Base-by-base conservation (phyloP, 35 echinoderm and acorn worm genomes). In the Diadema setosum region DNA sequence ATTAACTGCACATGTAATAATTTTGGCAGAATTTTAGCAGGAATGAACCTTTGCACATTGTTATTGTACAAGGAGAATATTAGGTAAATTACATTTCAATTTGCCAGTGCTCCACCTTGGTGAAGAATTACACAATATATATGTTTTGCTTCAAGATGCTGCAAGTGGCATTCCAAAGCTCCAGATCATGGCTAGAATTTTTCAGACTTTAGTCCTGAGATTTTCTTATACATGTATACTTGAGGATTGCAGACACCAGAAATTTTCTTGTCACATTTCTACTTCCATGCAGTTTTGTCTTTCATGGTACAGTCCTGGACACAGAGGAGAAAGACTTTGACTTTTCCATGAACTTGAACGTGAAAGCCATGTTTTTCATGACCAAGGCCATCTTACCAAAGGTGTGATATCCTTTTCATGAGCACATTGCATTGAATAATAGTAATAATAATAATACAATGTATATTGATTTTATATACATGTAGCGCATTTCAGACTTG, bases 241-340 rank as follows among this genome's bases (percentile, higher is more conserved):
- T n/a, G 48, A 52, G 48, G 4, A 11, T 64, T 43, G 29, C 2
- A n/a, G n/a, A n/a, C n/a, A n/a, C n/a, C n/a, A n/a, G n/a, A n/a
- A n/a, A n/a, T n/a, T 73, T 18, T 0, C 20, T 42, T 45, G 9
- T 17, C 7, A 26, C 39, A 8, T 39, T 90, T 36, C n/a, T 23
- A 81, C 58, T 36, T 63, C 42, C 42, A 12, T 49, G 42, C 65
- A 97, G 95, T 0, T 97, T 60, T 87, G 95, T 93, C 15, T 83
- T 85, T 40, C 75, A 95, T 91, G 93, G 92, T 12, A 94, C 92
- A n/a, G 63, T 94, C 43, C 75, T 99, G 32, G 92, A 99, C 8
- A 84, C 87, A 15, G 59, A 80, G 27, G 95, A 98, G 45, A 88
- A 94, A 39, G 81, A 80, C 6, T 98, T 52, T 86, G 95, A 98